Evolutionary conservation across 1,140 invertebrate species (phyloP).

Genomic region (Pogonognathellus flavescens): DNA sequence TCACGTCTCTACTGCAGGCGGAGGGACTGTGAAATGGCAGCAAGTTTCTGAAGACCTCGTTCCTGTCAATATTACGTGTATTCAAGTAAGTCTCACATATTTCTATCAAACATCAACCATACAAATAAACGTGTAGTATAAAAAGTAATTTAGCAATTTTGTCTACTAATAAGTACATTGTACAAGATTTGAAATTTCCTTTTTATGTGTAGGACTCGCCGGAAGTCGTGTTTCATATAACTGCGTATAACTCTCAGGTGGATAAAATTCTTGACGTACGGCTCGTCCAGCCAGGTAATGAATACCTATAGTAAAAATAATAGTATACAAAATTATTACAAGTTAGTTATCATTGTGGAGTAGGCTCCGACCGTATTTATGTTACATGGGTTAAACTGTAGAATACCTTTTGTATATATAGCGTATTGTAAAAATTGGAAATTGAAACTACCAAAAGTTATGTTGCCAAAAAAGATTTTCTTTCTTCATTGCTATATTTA

Average conservation of each 20-base stretch:
- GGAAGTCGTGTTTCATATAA: slow-evolving; percentile 97
- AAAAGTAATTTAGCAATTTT: no score
- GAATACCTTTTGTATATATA: no score
- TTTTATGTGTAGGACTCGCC: slow-evolving; percentile 79
- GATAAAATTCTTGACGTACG: slow-evolving; percentile 97
- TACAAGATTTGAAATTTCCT: slow-evolving; percentile 7
- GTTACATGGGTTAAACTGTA: no score
- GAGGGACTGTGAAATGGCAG: slow-evolving; percentile 85
- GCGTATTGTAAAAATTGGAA: not conserved
- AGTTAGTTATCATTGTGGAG: no score
- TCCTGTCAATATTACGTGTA: slow-evolving; percentile 96
- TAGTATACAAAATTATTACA: no score
- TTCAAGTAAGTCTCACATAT: slow-evolving; percentile 80
- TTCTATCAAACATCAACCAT: no score
- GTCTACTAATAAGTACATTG: no score
- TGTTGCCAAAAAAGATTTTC: no score
- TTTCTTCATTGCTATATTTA: no score
- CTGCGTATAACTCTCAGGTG: slow-evolving; percentile 97
- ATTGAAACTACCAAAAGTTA: not conserved
- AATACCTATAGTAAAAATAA: not conserved
- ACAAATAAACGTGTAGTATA: no score
- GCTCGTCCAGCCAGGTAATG: slow-evolving; percentile 92
- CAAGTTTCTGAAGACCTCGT: slow-evolving; percentile 97
- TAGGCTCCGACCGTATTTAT: no score
- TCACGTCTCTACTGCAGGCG: slow-evolving; percentile 66